Conservation (phyloP, 2,113 vertebrate genomes). For the Hemiscyllium ocellatum region DNA sequence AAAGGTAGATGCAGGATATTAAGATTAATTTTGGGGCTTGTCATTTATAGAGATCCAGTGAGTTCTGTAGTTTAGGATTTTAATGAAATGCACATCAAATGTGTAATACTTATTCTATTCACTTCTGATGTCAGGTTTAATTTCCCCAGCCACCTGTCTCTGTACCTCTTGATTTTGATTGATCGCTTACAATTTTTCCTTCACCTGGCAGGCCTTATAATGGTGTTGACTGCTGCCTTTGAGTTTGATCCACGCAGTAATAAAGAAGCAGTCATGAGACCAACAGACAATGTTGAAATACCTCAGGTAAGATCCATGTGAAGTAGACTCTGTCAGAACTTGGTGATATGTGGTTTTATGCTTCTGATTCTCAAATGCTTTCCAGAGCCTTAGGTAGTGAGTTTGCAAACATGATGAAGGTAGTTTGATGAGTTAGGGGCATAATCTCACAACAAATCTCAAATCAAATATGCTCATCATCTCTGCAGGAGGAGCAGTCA, state of each 20-base stretch:
- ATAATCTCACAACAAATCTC: background rate
- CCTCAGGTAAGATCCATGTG: slow-evolving; percentile 72
- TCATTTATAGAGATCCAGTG: background rate
- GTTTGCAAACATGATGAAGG: background rate
- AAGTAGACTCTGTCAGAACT: slow-evolving; percentile 13
- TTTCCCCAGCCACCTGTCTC: background rate
- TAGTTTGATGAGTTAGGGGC: background rate
- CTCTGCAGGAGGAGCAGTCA: background rate
- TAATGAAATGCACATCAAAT: background rate
- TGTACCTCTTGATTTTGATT: background rate
- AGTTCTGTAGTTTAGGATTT: background rate
- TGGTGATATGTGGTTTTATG: background rate
- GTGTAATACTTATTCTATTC: background rate
- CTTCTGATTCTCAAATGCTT: background rate
- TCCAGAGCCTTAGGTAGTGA: background rate
- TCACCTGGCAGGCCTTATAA: slow-evolving; percentile 72
- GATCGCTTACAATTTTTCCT: background rate
- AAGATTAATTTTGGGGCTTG: background rate
- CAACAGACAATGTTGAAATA: slow-evolving; percentile 90
- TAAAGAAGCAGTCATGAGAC: slow-evolving; percentile 92
- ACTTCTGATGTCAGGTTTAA: background rate
- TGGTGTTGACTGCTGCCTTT: slow-evolving; percentile 91
- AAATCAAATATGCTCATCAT: background rate
- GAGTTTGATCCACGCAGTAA: slow-evolving; percentile 97
- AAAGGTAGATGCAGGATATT: background rate